Conservation (phyloP, 2,888 invertebrate genomes). For the Synanthedon formicaeformis region DNA sequence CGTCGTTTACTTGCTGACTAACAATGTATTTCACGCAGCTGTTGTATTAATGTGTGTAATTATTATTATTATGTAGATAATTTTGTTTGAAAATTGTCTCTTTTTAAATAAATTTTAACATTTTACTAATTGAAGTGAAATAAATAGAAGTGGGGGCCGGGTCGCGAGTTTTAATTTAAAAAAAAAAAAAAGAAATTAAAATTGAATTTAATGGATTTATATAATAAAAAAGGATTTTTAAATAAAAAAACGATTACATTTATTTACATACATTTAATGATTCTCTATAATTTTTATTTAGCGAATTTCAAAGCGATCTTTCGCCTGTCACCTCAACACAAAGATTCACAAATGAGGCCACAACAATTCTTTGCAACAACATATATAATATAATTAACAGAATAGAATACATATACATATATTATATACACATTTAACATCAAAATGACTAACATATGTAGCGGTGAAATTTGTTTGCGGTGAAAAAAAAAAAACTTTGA, state of each 20-base stretch:
- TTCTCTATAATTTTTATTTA: constrained; percentile 34
- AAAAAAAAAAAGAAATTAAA: no score
- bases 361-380: not conserved
- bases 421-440: constrained; percentile 1
- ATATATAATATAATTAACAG: constrained; percentile 3
- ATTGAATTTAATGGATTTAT: no score
- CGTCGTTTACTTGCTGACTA: not conserved
- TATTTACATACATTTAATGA: constrained; percentile 57
- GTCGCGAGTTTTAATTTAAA: no score
- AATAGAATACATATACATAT: constrained; percentile 1
- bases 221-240: not conserved
- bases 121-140: no score
- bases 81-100: no score
- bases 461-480: not conserved
- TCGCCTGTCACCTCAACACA: constrained; percentile 6
- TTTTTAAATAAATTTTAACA: no score
- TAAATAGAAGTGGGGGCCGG: no score
- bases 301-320: constrained; percentile 3
- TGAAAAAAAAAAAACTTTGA: no score
- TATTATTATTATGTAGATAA: no score
- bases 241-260: constrained; percentile 15
- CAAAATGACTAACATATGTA: constrained; percentile 2
- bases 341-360: not conserved
- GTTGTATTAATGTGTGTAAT: not conserved
- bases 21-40: not conserved